Conservation (phyloP, 2,113 vertebrate genomes). For the Platichthys stellatus region DNA sequence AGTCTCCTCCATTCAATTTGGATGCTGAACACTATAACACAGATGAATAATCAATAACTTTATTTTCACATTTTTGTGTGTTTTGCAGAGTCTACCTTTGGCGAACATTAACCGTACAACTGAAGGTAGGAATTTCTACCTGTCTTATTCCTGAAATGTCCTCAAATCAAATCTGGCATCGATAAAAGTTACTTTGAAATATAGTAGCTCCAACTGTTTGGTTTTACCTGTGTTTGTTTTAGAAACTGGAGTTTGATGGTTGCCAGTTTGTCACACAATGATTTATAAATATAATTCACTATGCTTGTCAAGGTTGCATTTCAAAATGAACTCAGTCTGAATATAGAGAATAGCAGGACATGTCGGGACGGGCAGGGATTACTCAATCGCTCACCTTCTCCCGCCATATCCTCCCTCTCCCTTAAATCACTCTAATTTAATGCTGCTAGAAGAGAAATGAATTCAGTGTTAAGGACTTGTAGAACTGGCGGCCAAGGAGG, state of each 20-base stretch:
- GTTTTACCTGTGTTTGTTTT: neutral
- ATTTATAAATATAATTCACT: slow-evolving; percentile 11
- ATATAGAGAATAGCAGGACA: slow-evolving; percentile 6
- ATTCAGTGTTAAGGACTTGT: slow-evolving; percentile 4
- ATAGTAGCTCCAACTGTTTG: neutral
- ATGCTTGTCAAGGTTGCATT: neutral
- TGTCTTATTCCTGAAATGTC: neutral
- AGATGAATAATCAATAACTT: neutral
- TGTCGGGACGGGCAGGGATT: slow-evolving; percentile 20
- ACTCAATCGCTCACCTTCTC: slow-evolving; percentile 20
- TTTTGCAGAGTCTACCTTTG: slow-evolving; percentile 75
- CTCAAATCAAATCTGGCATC: neutral
- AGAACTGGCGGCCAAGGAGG: neutral
- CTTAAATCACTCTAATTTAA: slow-evolving; percentile 21
- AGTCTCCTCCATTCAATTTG: neutral
- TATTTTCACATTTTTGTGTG: slow-evolving; percentile 17
- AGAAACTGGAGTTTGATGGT: neutral
- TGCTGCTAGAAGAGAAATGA: slow-evolving; percentile 9
- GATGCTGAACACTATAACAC: neutral
- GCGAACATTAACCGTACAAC: slow-evolving; percentile 66
- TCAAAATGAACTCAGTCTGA: neutral
- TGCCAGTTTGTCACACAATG: slow-evolving; percentile 13
- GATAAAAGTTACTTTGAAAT: neutral
- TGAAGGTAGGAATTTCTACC: slow-evolving; percentile 73
- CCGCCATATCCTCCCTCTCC: slow-evolving; percentile 6